Evolutionary conservation across 2,888 invertebrate species (phyloP).

Genomic region (Tridacna gigas): DNA sequence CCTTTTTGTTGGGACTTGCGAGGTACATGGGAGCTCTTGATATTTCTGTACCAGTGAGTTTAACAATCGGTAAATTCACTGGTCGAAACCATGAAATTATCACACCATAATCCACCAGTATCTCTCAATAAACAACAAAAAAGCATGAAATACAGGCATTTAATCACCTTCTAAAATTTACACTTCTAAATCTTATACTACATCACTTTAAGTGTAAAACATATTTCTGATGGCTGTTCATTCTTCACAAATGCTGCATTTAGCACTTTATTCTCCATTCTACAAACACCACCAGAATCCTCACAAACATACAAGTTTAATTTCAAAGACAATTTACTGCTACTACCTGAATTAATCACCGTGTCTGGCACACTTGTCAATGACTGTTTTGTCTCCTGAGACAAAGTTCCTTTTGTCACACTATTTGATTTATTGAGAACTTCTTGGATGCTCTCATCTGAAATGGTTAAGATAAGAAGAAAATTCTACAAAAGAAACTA

Average conservation of each 20-base stretch:
- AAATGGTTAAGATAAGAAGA: no score
- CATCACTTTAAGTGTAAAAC: background rate
- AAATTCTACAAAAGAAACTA: no score
- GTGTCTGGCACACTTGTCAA: conserved; percentile 37
- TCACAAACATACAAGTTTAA: conserved; percentile 55
- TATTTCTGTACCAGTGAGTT: no score
- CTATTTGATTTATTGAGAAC: conserved; percentile 9
- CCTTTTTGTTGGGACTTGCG: no score
- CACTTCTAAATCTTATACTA: no score
- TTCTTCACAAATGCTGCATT: background rate
- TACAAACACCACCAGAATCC: conserved; percentile 53
- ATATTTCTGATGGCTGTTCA: background rate
- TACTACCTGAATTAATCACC: background rate
- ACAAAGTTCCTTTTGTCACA: conserved; percentile 38
- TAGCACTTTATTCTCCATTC: conserved; percentile 40
- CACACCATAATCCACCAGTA: no score
- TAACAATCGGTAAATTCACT: no score
- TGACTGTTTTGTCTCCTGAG: conserved; percentile 39
- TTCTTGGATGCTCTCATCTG: conserved; percentile 46
- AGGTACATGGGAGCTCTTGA: no score
- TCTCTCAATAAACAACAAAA: no score
- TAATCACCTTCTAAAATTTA: no score
- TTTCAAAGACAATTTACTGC: conserved; percentile 28
- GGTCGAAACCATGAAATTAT: no score
- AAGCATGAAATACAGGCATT: no score